A percentile compares a stretch with the other conserved stretches of the same genome.
Evolutionary conservation across 2,888 invertebrate species (phyloP).

Genomic region (Plagodis dolabraria): DNA sequence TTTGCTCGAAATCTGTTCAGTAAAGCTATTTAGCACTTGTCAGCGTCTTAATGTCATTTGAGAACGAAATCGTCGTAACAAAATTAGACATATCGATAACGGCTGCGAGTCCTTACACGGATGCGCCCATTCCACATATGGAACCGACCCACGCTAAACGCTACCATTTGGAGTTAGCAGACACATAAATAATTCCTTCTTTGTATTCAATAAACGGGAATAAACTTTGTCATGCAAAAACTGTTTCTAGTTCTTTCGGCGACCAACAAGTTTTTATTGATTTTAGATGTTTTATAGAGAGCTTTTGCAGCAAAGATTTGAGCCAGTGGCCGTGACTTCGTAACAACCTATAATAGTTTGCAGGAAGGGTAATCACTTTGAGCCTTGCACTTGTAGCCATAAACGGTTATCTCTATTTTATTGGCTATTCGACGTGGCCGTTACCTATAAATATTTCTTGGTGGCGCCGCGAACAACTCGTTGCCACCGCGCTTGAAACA

Average conservation of each 20-base stretch:
- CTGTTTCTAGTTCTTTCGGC: conserved; percentile 9
- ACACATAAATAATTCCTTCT: conserved; percentile 32
- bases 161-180: conserved; percentile 38
- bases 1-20: no score
- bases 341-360: conserved; percentile 43
- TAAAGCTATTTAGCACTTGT: no score
- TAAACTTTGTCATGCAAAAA: conserved; percentile 17
- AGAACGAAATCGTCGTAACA: conserved; percentile 7
- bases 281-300: conserved; percentile 12
- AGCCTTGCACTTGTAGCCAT: conserved; percentile 40
- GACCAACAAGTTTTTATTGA: conserved; percentile 21
- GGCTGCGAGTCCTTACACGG: conserved; percentile 60
- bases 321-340: conserved; percentile 30
- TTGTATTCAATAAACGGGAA: conserved; percentile 25
- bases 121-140: conserved; percentile 60
- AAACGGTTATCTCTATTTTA: conserved; percentile 56
- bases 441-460: conserved; percentile 45
- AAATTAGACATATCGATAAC: conserved; percentile 51
- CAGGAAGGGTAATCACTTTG: conserved; percentile 39
- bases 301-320: conserved; percentile 36
- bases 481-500: conserved; percentile 7
- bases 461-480: conserved; percentile 35
- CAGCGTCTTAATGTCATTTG: conserved; percentile 13
- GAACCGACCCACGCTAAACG: conserved; percentile 57
- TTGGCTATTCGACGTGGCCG: conserved; percentile 48